phyloP scores from a whole-genome alignment of 2,113 vertebrate species.

The Apus apus region DNA sequence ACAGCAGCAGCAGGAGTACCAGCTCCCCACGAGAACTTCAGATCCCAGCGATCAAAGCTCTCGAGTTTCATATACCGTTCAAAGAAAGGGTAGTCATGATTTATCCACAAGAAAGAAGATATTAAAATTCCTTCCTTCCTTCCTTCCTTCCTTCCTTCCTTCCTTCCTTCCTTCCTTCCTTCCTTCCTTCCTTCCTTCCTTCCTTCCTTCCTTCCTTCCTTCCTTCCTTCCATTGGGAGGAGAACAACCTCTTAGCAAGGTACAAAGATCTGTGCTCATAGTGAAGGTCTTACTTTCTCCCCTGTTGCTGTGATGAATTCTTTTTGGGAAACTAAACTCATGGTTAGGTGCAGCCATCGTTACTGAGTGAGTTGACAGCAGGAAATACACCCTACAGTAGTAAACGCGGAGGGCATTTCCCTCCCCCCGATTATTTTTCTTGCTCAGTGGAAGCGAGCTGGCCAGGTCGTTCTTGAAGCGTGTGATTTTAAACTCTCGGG shows the following conservation, averaged over 20 bases:
- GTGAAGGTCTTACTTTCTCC: neutral
- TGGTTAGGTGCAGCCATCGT: neutral
- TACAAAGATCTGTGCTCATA: neutral
- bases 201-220: neutral
- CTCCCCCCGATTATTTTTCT: neutral
- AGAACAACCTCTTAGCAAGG: neutral
- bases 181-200: neutral
- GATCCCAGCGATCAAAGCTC: slow-evolving; percentile 44
- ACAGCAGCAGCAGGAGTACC: slow-evolving; percentile 30
- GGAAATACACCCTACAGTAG: neutral
- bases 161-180: neutral
- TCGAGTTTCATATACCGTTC: slow-evolving; percentile 28
- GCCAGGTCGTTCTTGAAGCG: neutral
- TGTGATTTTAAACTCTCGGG: neutral
- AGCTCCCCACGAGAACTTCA: slow-evolving; percentile 44
- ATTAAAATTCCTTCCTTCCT: neutral
- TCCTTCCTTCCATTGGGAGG: neutral
- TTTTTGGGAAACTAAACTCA: neutral
- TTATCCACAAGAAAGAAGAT: slow-evolving; percentile 1
- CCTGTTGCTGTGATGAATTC: neutral
- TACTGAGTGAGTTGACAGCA: neutral
- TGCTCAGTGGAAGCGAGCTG: neutral
- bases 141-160: neutral
- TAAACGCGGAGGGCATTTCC: neutral
- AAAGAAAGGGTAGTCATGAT: neutral